Conservation (phyloP, 2,888 invertebrate species). For the Trissolcus brochymenae region DNA sequence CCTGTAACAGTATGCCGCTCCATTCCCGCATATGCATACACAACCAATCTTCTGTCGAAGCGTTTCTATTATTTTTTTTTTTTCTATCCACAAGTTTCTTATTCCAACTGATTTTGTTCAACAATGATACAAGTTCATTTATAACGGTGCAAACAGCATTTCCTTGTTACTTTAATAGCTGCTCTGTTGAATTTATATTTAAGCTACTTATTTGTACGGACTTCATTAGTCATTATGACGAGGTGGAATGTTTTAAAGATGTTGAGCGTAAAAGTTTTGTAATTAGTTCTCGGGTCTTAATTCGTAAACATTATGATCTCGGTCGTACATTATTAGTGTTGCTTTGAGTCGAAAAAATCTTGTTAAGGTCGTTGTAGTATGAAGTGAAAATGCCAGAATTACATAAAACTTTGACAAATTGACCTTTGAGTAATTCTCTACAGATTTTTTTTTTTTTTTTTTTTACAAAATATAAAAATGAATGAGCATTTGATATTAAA, state of each 20-base stretch:
- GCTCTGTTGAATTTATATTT: neutral
- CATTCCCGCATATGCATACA: too few relatives aligned
- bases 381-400: neutral
- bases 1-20: too few relatives aligned
- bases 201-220: neutral
- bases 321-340: neutral
- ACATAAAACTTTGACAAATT: too few relatives aligned
- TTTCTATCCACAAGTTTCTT: conserved; percentile 13
- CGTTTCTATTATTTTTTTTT: neutral
- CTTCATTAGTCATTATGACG: conserved; percentile 1
- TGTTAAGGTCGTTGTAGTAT: too few relatives aligned
- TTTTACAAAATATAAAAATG: too few relatives aligned
- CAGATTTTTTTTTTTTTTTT: too few relatives aligned
- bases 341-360: too few relatives aligned
- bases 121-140: too few relatives aligned
- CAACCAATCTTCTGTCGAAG: neutral
- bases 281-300: neutral
- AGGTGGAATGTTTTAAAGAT: conserved; percentile 1
- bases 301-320: neutral
- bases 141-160: too few relatives aligned
- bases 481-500: too few relatives aligned
- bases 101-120: neutral
- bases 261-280: neutral
- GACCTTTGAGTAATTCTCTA: too few relatives aligned
- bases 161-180: neutral